Evolutionary conservation across 2,113 vertebrate genomes (phyloP).

Genomic region (Apteryx mantelli): DNA sequence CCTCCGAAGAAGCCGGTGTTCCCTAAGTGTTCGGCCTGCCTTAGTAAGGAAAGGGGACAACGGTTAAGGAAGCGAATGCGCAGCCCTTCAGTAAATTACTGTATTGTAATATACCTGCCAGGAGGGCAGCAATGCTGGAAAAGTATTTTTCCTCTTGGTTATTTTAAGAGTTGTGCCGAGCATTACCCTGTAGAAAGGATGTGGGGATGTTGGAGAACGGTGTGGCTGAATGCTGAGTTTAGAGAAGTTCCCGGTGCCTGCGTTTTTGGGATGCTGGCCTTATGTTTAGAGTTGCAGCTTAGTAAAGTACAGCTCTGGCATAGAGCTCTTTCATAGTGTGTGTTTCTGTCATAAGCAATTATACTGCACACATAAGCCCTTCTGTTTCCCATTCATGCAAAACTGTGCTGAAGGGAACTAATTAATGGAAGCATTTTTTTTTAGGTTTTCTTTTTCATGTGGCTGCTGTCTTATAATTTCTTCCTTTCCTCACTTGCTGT

Average conservation of each 20-base stretch:
- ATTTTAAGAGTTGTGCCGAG: no score
- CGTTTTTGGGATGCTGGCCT: neutral
- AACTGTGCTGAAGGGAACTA: neutral
- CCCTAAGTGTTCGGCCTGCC: neutral
- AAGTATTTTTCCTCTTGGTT: rapidly evolving
- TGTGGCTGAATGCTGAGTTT: no score
- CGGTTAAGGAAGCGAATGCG: neutral
- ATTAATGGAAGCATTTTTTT: neutral
- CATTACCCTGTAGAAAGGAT: no score
- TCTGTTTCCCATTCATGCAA: neutral
- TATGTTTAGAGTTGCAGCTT: rapidly evolving
- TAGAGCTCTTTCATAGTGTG: neutral
- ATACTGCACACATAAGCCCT: rapidly evolving
- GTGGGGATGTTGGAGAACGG: no score
- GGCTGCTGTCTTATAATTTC: neutral
- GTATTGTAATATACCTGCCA: no score
- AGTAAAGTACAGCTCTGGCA: rapidly evolving
- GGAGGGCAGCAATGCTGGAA: no score
- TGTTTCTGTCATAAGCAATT: neutral
- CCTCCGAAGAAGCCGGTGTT: no score
- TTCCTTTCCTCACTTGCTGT: rapidly evolving
- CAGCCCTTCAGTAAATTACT: no score
- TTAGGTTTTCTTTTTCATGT: rapidly evolving
- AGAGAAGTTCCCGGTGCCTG: rapidly evolving
- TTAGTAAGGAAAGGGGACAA: neutral